Evolutionary conservation across 1,140 invertebrate genomes (phyloP), one percentile per base, ranked within the genome.

Genomic region (Coptotermes formosanus): DNA sequence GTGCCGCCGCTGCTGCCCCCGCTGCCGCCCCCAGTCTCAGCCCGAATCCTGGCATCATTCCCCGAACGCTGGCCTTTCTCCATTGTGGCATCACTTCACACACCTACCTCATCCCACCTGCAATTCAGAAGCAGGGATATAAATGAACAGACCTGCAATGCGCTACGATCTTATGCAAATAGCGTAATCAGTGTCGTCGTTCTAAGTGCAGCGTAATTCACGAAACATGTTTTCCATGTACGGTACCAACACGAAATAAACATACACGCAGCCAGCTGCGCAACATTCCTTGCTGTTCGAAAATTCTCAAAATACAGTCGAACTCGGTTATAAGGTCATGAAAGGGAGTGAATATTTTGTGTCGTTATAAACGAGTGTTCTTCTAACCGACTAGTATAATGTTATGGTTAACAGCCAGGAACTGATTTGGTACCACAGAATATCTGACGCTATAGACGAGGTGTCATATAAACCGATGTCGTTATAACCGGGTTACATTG

Each of bases 81-180:
- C 69, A 88, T 83, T 87, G 88, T 85, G 86, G 88, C 81, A 87
- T 64, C 59, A 84, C 82, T 7, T 82, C 64, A 44, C 55, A 38
- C 38, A 38, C 23, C 81, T 85, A 86, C 64, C 86, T 64, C 83
- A 86, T 86, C 32, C 38, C 30, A 64, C 86, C 85, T 85, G 87
- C 44, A 86, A 84, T 30, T 19, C 30, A 44, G 14, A 44, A 8
- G 30, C 83, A 55, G 30, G 45, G 32, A 30, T 21, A 48, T 14
- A 48, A 38, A 19, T 45, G 9, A 3, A 38, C 75, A 23, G n/a
- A 82, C 19, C 2, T 23, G 12, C 32, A 3, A 8, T 11, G 75
- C 75, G 2, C 19, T 1, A n/a, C 19, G n/a, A n/a, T 4, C 38
- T 38, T 38, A 38, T 4, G 38, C 38, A 38, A 38, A 4, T 38